phyloP scores from a whole-genome alignment of 1,140 invertebrate species.

The Gryon sp. region DNA sequence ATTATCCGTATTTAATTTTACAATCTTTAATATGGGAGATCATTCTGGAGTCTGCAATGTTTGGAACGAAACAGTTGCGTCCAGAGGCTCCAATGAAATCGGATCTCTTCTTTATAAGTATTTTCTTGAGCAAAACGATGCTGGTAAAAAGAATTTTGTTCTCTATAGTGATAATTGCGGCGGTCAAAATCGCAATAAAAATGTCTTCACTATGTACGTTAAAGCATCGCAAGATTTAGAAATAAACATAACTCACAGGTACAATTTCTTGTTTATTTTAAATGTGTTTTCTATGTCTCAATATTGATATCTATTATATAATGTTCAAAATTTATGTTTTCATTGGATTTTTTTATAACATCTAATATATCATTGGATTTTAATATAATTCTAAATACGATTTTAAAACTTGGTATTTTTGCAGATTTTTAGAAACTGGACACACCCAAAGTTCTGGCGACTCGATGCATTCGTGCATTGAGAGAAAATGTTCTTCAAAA shows the following conservation, averaged over 20 bases:
- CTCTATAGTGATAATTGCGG: background rate
- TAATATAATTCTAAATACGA: no score
- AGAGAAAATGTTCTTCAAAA: no score
- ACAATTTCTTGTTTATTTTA: no score
- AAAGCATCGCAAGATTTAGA: background rate
- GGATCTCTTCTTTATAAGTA: background rate
- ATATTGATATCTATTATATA: no score
- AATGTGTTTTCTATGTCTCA: no score
- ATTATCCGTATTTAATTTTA: background rate
- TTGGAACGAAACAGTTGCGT: background rate
- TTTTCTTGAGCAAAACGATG: background rate
- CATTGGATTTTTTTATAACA: no score
- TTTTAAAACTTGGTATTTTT: no score
- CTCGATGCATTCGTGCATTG: no score
- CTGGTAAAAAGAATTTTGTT: background rate
- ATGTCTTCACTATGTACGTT: background rate
- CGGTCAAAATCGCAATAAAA: background rate
- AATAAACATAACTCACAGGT: background rate
- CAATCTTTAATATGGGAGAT: background rate
- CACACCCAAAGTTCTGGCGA: no score
- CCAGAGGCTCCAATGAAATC: background rate
- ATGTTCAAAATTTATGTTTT: no score
- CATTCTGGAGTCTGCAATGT: background rate
- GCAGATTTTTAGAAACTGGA: no score
- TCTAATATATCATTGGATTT: no score